These are phyloP conservation scores for Bellardia bayeri DNA, from an alignment of 2,888 invertebrate genomes.

Conservation along the genomic window DNA sequence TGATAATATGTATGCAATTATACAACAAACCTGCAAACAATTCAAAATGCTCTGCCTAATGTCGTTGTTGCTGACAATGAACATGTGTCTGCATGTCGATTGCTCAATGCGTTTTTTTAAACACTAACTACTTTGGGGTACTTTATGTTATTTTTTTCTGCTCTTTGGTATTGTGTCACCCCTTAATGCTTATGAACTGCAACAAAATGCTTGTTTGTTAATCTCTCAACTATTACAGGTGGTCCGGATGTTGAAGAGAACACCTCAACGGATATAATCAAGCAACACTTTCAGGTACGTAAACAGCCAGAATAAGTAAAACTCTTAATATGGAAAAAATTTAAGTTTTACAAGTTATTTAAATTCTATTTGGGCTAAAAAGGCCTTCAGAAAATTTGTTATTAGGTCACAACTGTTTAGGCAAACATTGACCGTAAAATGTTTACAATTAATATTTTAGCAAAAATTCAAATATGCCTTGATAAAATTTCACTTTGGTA, in stretches of 20 bases:
- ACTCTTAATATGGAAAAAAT: conserved; percentile 53
- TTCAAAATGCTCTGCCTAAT: conserved; percentile 34
- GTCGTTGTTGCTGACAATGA: conserved; percentile 34
- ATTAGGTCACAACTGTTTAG: too few species aligned
- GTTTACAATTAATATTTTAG: too few species aligned
- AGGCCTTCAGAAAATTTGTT: background rate
- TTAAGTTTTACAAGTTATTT: conserved; percentile 8
- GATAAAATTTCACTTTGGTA: too few species aligned
- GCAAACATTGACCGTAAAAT: too few species aligned
- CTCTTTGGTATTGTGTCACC: conserved; percentile 34
- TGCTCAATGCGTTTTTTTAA: conserved; percentile 9
- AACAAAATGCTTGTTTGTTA: conserved; percentile 46
- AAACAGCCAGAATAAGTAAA: conserved; percentile 59
- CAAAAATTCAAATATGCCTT: too few species aligned
- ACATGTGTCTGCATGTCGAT: conserved; percentile 21
- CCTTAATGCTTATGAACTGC: conserved; percentile 54
- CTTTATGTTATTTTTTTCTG: conserved; percentile 16
- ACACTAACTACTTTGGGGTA: conserved; percentile 49
- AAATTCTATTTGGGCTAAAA: background rate
- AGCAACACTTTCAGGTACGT: conserved; percentile 85
- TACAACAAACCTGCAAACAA: conserved; percentile 48
- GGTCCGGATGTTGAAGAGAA: conserved; percentile 84
- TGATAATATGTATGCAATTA: conserved; percentile 56
- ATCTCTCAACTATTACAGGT: conserved; percentile 76
- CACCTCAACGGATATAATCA: conserved; percentile 84